These are phyloP conservation scores for Cataglyphis rosenhaueri DNA, from an alignment of 2,888 invertebrate species.

Conservation along the genomic window DNA sequence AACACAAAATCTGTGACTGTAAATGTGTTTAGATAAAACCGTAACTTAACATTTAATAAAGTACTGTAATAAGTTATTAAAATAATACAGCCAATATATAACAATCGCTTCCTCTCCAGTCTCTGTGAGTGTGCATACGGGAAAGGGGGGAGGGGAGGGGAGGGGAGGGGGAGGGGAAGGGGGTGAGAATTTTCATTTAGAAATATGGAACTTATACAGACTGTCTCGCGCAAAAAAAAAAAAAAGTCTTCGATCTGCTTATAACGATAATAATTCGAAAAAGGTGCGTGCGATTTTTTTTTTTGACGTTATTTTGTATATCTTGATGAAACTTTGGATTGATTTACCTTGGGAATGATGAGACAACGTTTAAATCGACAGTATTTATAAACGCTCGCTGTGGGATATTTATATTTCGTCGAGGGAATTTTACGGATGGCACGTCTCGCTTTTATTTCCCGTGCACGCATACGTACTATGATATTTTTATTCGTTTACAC, in stretches of 20 bases:
- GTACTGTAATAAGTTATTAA: slow-evolving; percentile 82
- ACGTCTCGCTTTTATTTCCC: neutral
- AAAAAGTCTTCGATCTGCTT: neutral
- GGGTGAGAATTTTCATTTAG: neutral
- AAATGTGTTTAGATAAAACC: slow-evolving; percentile 78
- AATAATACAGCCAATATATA: slow-evolving; percentile 50
- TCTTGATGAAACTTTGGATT: neutral
- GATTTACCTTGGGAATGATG: neutral
- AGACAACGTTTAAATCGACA: slow-evolving; percentile 3
- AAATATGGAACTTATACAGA: neutral
- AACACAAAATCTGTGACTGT: slow-evolving; percentile 62
- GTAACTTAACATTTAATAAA: slow-evolving; percentile 80
- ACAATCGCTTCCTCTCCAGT: slow-evolving; percentile 52
- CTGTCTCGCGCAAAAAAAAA: neutral
- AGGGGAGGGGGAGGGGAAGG: no score
- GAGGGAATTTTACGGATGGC: neutral
- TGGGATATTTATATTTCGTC: neutral
- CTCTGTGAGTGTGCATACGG: neutral
- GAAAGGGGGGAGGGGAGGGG: no score
- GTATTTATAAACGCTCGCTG: neutral
- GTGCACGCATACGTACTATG: neutral
- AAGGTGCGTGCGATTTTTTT: neutral
- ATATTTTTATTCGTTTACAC: slow-evolving; percentile 8
- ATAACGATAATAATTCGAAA: neutral
- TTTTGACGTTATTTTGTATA: neutral